Evolutionary conservation across 37 sponge, comb jelly and placozoan genomes (phyloP).

Genomic region (Dysidea cf. avara): DNA sequence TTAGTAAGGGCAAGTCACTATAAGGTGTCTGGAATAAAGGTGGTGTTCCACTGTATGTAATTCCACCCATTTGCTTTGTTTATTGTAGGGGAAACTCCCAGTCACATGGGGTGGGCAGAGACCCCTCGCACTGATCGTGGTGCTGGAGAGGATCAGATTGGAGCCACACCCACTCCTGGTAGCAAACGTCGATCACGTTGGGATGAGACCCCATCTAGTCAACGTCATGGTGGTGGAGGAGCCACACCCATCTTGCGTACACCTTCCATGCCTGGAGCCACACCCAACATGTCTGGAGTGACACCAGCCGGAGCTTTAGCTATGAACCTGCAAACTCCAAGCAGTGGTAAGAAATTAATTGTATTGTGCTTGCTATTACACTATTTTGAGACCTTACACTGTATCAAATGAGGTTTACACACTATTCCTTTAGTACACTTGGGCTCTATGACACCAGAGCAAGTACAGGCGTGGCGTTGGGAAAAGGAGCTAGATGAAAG

Average conservation of each 20-base stretch:
- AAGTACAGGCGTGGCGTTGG: slow-evolving; percentile 95
- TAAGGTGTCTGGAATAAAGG: no score
- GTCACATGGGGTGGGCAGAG: slow-evolving; percentile 89
- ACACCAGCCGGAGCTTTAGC: slow-evolving; percentile 81
- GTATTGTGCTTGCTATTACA: neutral
- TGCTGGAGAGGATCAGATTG: slow-evolving; percentile 33
- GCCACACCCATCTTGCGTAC: slow-evolving; percentile 22
- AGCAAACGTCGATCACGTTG: slow-evolving; percentile 87
- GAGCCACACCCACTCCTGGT: slow-evolving; percentile 77
- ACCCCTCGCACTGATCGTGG: slow-evolving; percentile 83
- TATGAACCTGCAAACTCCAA: slow-evolving; percentile 84
- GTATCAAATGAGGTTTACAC: neutral
- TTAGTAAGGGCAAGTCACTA: no score
- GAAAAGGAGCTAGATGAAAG: slow-evolving; percentile 92
- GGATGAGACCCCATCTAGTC: slow-evolving; percentile 93
- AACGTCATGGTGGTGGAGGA: slow-evolving; percentile 46
- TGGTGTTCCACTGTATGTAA: no score
- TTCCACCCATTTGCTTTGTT: no score
- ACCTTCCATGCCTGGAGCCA: slow-evolving; percentile 43
- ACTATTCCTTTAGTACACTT: slow-evolving; percentile 19
- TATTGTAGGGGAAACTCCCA: slow-evolving; percentile 78
- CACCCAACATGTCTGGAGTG: slow-evolving; percentile 46
- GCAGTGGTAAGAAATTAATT: slow-evolving; percentile 28
- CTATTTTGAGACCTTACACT: neutral
- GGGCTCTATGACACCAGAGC: slow-evolving; percentile 97